A percentile compares a stretch with the other conserved stretches of the same genome.
Conservation (phyloP, 2,113 vertebrate genomes). For the Muntiacus reevesi region DNA sequence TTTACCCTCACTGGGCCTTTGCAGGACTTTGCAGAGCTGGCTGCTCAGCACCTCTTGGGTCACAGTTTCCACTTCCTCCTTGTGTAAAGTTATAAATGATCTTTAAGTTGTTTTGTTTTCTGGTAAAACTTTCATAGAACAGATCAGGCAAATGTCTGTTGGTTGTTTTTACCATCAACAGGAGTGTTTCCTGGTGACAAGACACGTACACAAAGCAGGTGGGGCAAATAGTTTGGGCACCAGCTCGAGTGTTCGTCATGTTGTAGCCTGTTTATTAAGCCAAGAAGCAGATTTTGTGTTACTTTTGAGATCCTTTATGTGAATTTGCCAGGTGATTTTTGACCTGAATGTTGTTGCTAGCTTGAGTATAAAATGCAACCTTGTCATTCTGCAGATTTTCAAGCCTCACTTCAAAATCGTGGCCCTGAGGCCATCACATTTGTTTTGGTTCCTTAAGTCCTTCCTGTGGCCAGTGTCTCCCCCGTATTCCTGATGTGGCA, state of each 20-base stretch:
- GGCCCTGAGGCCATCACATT: neutral
- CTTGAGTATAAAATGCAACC: neutral
- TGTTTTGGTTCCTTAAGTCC: neutral
- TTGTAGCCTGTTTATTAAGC: neutral
- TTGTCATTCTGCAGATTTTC: neutral
- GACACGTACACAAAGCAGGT: neutral
- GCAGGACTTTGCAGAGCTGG: neutral
- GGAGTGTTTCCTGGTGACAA: neutral
- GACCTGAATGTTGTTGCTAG: neutral
- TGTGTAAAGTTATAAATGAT: neutral
- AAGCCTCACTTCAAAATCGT: neutral
- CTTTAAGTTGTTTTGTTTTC: conserved; percentile 28
- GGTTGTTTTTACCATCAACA: conserved; percentile 4
- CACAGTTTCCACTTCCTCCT: neutral
- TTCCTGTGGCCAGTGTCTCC: neutral
- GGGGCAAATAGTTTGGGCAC: neutral
- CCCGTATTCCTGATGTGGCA: neutral
- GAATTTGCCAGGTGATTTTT: neutral
- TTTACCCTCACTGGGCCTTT: neutral
- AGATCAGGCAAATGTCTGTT: neutral
- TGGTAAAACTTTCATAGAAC: neutral
- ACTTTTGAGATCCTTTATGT: neutral
- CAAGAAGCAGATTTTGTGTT: neutral
- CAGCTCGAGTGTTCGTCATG: neutral
- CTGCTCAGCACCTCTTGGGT: neutral